phyloP scores from a whole-genome alignment of 2,113 vertebrate genomes.

The Charina bottae region DNA sequence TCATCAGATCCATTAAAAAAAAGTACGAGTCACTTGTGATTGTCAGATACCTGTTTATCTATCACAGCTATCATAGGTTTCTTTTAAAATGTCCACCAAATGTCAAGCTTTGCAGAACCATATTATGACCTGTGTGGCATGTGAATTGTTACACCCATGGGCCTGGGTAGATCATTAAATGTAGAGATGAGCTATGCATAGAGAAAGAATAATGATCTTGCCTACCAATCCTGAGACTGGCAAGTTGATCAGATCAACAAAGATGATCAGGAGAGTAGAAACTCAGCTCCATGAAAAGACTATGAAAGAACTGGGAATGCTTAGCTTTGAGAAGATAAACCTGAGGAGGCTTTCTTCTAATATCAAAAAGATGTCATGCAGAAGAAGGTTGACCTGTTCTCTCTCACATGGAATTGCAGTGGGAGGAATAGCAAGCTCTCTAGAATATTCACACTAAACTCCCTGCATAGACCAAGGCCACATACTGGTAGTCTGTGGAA shows the following conservation, averaged over 20 bases:
- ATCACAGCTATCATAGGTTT: slow-evolving; percentile 40
- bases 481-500: not conserved
- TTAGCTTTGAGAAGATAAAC: no score
- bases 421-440: not conserved
- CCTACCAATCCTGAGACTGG: no score
- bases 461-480: not conserved
- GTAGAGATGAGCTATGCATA: not conserved
- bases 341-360: no score
- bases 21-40: slow-evolving; percentile 23
- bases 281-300: no score
- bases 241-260: not conserved
- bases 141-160: no score
- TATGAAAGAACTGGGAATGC: no score
- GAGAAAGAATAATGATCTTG: not conserved
- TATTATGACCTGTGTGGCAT: no score
- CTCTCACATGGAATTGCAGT: no score
- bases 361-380: no score
- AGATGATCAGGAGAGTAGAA: not conserved
- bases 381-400: no score
- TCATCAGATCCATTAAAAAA: slow-evolving; percentile 56
- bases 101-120: slow-evolving; percentile 10
- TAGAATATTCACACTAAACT: not conserved
- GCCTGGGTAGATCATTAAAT: not conserved
- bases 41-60: slow-evolving; percentile 30
- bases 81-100: slow-evolving; percentile 42